Evolutionary conservation across 1,140 invertebrate species (phyloP).

Genomic region (Apolygus lucorum): DNA sequence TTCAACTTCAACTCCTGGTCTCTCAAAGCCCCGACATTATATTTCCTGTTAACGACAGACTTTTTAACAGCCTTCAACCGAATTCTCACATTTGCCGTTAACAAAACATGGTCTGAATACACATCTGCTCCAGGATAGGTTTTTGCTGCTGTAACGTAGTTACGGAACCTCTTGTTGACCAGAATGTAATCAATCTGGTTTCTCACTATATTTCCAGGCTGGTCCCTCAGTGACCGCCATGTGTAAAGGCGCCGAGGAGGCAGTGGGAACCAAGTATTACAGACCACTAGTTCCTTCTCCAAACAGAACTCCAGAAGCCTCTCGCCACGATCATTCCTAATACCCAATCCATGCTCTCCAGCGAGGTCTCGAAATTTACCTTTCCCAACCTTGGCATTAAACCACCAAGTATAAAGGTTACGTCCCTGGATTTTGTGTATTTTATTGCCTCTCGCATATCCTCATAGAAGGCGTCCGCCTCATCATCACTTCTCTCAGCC

Average conservation of each 20-base stretch:
- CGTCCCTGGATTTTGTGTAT: background rate
- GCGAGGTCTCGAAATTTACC: background rate
- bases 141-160: background rate
- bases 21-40: too few relatives aligned
- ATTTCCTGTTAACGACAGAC: too few relatives aligned
- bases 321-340: background rate
- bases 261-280: background rate
- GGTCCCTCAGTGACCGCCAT: background rate
- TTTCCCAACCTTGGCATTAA: background rate
- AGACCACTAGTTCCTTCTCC: background rate
- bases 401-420: background rate
- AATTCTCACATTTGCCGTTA: background rate
- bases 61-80: too few relatives aligned
- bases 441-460: background rate
- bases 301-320: background rate
- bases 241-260: background rate
- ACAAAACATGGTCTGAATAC: background rate
- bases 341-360: background rate
- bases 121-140: background rate
- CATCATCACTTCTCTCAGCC: background rate
- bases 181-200: background rate
- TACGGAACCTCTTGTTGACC: background rate
- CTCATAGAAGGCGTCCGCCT: background rate
- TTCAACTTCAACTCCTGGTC: too few relatives aligned
- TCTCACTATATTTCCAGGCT: background rate